Conservation (phyloP, 2,797 vertebrate genomes). For the Trichosurus vulpecula region DNA sequence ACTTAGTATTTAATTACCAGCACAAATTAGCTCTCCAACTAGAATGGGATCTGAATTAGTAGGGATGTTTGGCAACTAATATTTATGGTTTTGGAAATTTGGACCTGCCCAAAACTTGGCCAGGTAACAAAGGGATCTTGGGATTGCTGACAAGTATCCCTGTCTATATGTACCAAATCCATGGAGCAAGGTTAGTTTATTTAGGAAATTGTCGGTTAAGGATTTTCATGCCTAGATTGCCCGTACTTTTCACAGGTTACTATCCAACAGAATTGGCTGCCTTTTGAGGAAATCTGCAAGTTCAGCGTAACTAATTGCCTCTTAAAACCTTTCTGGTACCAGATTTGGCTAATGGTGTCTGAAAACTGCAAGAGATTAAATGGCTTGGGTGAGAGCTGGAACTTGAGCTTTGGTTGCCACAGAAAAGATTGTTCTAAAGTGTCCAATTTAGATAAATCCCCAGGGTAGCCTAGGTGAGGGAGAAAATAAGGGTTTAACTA, state of each 20-base stretch:
- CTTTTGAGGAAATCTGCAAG: slow-evolving; percentile 23
- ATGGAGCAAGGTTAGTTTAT: background rate
- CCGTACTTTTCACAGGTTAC: background rate
- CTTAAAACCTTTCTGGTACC: slow-evolving; percentile 34
- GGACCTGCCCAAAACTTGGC: background rate
- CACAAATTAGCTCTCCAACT: background rate
- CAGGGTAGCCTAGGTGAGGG: background rate
- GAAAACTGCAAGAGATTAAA: slow-evolving; percentile 8
- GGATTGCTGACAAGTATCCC: background rate
- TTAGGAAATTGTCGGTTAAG: background rate
- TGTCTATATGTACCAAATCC: background rate
- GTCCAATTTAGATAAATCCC: background rate
- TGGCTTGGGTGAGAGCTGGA: background rate
- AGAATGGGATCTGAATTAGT: background rate
- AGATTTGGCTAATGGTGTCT: background rate
- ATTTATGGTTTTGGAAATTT: background rate
- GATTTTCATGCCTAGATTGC: background rate
- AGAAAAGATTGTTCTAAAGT: background rate
- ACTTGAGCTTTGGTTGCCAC: background rate
- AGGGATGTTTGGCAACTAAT: background rate
- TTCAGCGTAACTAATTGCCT: background rate
- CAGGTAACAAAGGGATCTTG: background rate
- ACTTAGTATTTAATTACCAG: background rate
- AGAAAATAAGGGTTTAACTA: background rate
- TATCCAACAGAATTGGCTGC: background rate